phyloP scores from a whole-genome alignment of 1,140 invertebrate genomes.

The Drosophila orosa region DNA sequence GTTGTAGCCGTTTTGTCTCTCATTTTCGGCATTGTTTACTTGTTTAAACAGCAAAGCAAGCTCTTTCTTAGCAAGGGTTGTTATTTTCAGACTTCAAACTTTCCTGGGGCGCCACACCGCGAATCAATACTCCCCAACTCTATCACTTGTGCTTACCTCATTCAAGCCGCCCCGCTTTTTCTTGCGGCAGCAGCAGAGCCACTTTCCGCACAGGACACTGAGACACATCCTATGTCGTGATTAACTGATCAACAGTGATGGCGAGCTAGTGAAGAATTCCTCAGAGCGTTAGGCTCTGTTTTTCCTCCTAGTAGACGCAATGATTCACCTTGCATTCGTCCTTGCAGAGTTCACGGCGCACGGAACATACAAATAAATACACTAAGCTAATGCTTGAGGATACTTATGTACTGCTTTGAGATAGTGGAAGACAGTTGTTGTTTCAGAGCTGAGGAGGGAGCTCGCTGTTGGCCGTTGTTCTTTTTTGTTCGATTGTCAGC shows the following conservation, averaged over 20 bases:
- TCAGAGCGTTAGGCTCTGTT: not conserved
- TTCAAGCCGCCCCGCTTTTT: slow-evolving; percentile 59
- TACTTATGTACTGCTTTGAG: not conserved
- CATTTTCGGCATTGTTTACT: not conserved
- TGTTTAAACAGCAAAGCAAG: not conserved
- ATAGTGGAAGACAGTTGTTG: not conserved
- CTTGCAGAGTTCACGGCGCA: slow-evolving; percentile 8
- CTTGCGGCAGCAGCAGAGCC: slow-evolving; percentile 49
- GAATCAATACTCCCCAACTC: slow-evolving; percentile 9
- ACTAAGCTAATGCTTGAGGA: not conserved
- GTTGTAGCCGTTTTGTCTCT: not conserved
- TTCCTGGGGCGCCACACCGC: not conserved
- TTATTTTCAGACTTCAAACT: not conserved
- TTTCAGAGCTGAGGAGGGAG: slow-evolving; percentile 7
- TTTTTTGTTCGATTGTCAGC: slow-evolving; percentile 45
- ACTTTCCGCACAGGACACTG: slow-evolving; percentile 44
- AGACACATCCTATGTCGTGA: slow-evolving; percentile 52
- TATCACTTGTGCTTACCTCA: slow-evolving; percentile 65
- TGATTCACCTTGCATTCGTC: slow-evolving; percentile 33
- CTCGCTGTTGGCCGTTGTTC: slow-evolving; percentile 19
- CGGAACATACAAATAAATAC: not conserved
- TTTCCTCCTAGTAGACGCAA: not conserved
- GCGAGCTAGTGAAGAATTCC: not conserved
- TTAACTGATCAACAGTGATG: not conserved
- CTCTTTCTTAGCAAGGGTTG: not conserved